Percentiles rank a stretch among this genome's conserved stretches.
phyloP scores from a whole-genome alignment of 2,888 invertebrate species.

The Apotomis capreana region DNA sequence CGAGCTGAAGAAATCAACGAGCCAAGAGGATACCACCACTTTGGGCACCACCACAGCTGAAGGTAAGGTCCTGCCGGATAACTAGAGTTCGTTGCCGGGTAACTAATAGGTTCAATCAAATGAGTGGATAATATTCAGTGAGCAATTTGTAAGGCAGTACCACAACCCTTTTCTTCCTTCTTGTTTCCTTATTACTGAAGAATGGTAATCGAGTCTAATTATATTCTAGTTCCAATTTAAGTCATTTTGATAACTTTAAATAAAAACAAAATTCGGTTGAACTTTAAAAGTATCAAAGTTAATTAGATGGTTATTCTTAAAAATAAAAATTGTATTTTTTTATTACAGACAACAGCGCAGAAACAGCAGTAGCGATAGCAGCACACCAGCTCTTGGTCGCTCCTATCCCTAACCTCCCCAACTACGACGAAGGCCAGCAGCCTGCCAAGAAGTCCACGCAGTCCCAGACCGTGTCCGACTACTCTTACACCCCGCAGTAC shows the following conservation, averaged over 20 bases:
- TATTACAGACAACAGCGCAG: slow-evolving; percentile 67
- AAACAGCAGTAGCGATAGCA: slow-evolving; percentile 77
- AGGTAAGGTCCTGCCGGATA: slow-evolving; percentile 52
- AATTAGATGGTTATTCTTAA: too few relatives aligned
- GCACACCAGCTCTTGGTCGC: slow-evolving; percentile 77
- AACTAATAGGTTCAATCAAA: too few relatives aligned
- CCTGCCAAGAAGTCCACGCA: slow-evolving; percentile 55
- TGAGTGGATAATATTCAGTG: too few relatives aligned
- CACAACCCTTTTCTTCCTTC: too few relatives aligned
- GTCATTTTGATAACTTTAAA: too few relatives aligned
- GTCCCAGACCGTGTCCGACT: slow-evolving; percentile 61
- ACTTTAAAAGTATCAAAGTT: too few relatives aligned
- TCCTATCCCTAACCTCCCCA: slow-evolving; percentile 69
- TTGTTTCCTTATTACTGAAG: too few relatives aligned
- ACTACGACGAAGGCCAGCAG: slow-evolving; percentile 64
- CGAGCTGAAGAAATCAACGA: slow-evolving; percentile 60
- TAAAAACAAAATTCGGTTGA: too few relatives aligned
- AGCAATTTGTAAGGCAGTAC: too few relatives aligned
- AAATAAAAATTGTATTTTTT: background rate
- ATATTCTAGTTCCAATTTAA: too few relatives aligned
- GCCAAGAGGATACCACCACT: slow-evolving; percentile 60
- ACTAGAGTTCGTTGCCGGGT: too few relatives aligned
- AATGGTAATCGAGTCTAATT: too few relatives aligned
- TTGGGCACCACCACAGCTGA: slow-evolving; percentile 59
- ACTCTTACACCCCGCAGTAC: slow-evolving; percentile 67